Conservation (phyloP, 1,140 invertebrate species). For the Danaus melanippus region DNA sequence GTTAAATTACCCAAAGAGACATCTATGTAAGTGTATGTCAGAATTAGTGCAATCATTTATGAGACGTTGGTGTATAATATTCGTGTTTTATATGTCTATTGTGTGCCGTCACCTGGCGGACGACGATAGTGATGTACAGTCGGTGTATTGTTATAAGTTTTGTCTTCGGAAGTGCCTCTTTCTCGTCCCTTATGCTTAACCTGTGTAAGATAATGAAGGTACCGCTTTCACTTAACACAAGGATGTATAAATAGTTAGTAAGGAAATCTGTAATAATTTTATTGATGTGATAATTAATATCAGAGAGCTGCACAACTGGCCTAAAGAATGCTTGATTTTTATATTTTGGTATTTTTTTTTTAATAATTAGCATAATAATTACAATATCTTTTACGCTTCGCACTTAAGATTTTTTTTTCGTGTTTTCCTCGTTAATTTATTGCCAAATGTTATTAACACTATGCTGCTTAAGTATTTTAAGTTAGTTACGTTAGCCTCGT, state of each 20-base stretch:
- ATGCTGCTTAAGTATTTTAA: slow-evolving; percentile 38
- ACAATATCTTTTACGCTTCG: slow-evolving; percentile 41
- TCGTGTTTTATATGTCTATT: slow-evolving; percentile 55
- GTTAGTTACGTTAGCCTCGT: slow-evolving; percentile 27
- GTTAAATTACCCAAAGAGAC: slow-evolving; percentile 59
- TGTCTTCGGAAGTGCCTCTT: slow-evolving; percentile 59
- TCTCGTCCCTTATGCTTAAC: slow-evolving; percentile 54
- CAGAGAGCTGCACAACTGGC: slow-evolving; percentile 29
- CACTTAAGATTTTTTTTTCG: slow-evolving; percentile 54
- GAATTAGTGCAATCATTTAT: slow-evolving; percentile 51
- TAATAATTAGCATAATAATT: slow-evolving; percentile 35
- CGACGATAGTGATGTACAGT: slow-evolving; percentile 42
- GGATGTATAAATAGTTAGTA: slow-evolving; percentile 55
- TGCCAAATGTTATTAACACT: slow-evolving; percentile 68
- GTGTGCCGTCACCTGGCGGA: slow-evolving; percentile 18
- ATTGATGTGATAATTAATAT: slow-evolving; percentile 51
- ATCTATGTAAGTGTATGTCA: slow-evolving; percentile 51
- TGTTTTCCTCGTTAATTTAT: slow-evolving; percentile 68
- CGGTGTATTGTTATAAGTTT: slow-evolving; percentile 45
- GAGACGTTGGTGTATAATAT: slow-evolving; percentile 39
- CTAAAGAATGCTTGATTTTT: slow-evolving; percentile 48
- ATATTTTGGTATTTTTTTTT: slow-evolving; percentile 51
- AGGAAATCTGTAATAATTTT: slow-evolving; percentile 47
- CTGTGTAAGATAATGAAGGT: slow-evolving; percentile 65
- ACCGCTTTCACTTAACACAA: slow-evolving; percentile 51